phyloP scores from a whole-genome alignment of 2,113 vertebrate genomes.

The Grammomys dolichurus region DNA sequence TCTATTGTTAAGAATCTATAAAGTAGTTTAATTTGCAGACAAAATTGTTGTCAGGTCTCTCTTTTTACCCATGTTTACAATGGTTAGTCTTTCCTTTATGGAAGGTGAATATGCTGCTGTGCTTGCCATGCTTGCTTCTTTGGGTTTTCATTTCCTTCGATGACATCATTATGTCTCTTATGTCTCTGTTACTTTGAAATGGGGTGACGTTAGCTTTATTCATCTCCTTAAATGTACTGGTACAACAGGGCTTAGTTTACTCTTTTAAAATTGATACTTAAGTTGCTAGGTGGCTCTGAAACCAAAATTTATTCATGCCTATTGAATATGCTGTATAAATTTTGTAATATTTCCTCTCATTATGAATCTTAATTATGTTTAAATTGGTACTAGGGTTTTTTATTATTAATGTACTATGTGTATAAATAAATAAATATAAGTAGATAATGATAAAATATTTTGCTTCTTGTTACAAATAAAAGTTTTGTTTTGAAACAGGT shows the following conservation, averaged over 20 bases:
- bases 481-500: constrained; percentile 8
- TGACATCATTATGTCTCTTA: background rate
- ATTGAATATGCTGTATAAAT: background rate
- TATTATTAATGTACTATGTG: background rate
- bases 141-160: background rate
- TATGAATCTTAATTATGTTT: background rate
- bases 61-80: background rate
- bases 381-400: background rate
- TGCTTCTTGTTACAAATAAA: constrained; percentile 14
- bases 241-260: background rate
- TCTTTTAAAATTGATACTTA: background rate
- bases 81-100: background rate
- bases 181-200: background rate
- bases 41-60: background rate
- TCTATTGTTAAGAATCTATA: background rate
- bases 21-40: background rate
- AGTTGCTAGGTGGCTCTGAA: background rate
- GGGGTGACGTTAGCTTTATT: background rate
- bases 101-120: background rate
- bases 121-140: background rate
- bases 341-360: background rate
- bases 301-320: background rate
- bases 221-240: background rate
- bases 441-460: background rate
- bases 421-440: background rate